Conservation (phyloP, 2,113 vertebrate genomes). For the Bombycilla garrulus region DNA sequence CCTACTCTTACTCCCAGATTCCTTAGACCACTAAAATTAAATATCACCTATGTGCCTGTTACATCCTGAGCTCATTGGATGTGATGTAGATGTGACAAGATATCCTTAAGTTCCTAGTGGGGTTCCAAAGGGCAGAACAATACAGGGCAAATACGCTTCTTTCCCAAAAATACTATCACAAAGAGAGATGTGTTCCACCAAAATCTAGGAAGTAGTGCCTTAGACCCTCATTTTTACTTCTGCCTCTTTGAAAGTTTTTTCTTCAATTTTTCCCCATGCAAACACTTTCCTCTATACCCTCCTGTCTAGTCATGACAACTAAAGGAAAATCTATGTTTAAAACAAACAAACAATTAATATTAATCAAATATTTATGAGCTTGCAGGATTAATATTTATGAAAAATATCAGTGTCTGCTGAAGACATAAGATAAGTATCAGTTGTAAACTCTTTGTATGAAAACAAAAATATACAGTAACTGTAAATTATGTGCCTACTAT, state of each 20-base stretch:
- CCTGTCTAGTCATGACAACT: not conserved
- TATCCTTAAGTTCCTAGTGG: not conserved
- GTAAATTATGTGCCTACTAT: not conserved
- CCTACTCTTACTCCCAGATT: not conserved
- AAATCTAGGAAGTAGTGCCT: not conserved
- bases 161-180: not conserved
- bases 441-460: not conserved
- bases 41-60: rapidly evolving
- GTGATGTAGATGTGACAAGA: not conserved
- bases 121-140: not conserved
- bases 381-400: constrained; percentile 42
- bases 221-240: not conserved
- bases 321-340: not conserved
- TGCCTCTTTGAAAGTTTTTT: not conserved
- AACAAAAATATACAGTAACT: not conserved
- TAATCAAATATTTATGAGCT: constrained; percentile 42
- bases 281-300: not conserved
- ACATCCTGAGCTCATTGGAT: not conserved
- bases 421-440: not conserved
- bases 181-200: not conserved
- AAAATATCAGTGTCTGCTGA: not conserved
- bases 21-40: not conserved
- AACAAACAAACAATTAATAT: constrained; percentile 47
- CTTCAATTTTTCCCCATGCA: not conserved
- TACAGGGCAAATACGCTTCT: not conserved